These are phyloP conservation scores for Brachionus rubens DNA, from an alignment of 1,140 invertebrate species.

Conservation along the genomic window DNA sequence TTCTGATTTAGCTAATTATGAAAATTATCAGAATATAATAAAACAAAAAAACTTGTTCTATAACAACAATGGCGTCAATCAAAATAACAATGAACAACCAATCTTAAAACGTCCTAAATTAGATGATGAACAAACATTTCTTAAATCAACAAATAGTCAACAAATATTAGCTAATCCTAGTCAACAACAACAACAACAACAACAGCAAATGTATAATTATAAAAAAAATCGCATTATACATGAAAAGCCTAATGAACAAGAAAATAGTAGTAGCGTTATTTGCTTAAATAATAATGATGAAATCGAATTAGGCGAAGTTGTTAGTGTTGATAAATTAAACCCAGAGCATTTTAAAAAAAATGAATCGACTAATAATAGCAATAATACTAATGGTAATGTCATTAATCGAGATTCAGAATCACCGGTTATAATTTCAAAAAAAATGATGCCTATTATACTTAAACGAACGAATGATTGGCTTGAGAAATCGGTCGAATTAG, in stretches of 20 bases:
- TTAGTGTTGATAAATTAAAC: not conserved
- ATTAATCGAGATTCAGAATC: not conserved
- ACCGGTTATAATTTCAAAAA: slow-evolving; percentile 27
- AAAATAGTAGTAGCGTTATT: too few species aligned
- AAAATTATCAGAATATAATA: not conserved
- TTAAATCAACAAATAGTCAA: too few species aligned
- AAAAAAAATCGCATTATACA: slow-evolving; percentile 27
- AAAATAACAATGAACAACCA: too few species aligned
- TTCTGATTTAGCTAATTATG: not conserved
- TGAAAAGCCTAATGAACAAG: not conserved
- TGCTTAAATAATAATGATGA: not conserved
- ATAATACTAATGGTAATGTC: too few species aligned
- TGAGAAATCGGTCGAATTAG: slow-evolving; percentile 19
- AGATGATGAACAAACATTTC: not conserved
- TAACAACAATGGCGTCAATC: too few species aligned
- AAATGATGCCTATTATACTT: slow-evolving; percentile 26
- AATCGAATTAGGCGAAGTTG: slow-evolving; percentile 20
- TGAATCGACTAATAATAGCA: not conserved
- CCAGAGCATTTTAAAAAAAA: not conserved
- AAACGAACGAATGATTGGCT: slow-evolving; percentile 28
- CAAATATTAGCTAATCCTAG: too few species aligned
- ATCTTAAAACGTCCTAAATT: too few species aligned
- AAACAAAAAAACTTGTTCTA: not conserved
- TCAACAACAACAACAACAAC: too few species aligned
- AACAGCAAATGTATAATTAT: too few species aligned